phyloP scores from a whole-genome alignment of 2,113 vertebrate species.

The Anolis carolinensis region DNA sequence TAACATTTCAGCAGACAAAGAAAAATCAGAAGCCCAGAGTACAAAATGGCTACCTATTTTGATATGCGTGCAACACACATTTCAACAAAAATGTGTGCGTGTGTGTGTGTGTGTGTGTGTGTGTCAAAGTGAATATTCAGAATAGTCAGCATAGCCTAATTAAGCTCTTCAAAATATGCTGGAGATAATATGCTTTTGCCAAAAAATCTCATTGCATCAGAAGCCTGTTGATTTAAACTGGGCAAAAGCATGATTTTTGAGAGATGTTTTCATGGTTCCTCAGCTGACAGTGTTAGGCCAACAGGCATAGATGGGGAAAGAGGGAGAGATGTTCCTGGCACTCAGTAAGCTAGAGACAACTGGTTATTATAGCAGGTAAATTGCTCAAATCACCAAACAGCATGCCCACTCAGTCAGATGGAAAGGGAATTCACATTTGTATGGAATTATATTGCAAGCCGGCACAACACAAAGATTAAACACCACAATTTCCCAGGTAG shows the following conservation, averaged over 20 bases:
- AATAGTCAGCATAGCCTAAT: background rate
- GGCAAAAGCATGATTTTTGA: constrained; percentile 66
- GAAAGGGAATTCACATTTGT: constrained; percentile 70
- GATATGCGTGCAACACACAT: background rate
- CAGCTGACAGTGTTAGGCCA: constrained; percentile 66
- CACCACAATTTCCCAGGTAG: constrained; percentile 67
- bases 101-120: background rate
- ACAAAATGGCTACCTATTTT: background rate
- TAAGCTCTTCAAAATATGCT: constrained; percentile 35
- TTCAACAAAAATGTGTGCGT: background rate
- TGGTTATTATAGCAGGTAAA: constrained; percentile 70
- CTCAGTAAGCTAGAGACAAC: constrained; percentile 65
- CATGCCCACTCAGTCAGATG: constrained; percentile 64
- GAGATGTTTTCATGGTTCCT: constrained; percentile 68
- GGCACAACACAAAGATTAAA: constrained; percentile 72
- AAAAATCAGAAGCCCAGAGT: background rate
- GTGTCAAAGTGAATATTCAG: background rate
- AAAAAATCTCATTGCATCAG: constrained; percentile 54
- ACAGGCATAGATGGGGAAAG: constrained; percentile 48
- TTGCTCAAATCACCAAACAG: constrained; percentile 73
- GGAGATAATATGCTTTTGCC: constrained; percentile 55
- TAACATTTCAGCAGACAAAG: background rate
- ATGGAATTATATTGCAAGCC: constrained; percentile 68
- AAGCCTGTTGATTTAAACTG: constrained; percentile 66
- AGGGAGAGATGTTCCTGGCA: constrained; percentile 63